Conservation (phyloP, 2,113 vertebrate species). For the Hydropotes inermis region DNA sequence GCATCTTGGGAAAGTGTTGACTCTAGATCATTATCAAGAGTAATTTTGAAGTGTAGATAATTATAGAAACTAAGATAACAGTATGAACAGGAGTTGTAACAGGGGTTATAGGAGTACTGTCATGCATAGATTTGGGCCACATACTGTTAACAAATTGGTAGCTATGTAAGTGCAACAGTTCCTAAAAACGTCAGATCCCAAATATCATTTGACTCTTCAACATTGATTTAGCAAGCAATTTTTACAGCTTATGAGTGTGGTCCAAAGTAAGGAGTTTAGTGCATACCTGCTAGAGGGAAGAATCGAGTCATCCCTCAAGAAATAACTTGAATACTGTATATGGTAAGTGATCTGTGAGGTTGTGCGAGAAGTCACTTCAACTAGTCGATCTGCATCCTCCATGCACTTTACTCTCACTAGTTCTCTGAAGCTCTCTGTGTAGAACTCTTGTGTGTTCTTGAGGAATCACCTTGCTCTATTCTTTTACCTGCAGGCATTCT, state of each 20-base stretch:
- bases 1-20: not conserved
- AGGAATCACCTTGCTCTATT: not conserved
- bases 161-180: not conserved
- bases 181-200: not conserved
- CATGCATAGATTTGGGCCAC: not conserved
- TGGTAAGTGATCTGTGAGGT: not conserved
- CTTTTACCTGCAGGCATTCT: not conserved
- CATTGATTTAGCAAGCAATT: not conserved
- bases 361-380: not conserved
- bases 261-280: not conserved
- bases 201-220: not conserved
- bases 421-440: not conserved
- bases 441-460: not conserved
- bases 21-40: not conserved
- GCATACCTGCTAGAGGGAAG: not conserved
- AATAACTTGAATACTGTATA: not conserved
- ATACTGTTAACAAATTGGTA: not conserved
- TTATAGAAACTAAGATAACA: conserved; percentile 17
- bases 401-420: not conserved
- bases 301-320: not conserved
- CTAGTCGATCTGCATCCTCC: not conserved
- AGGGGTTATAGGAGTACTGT: not conserved
- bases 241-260: not conserved
- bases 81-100: not conserved
- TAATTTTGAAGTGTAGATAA: conserved; percentile 22